Percentiles rank a stretch among this genome's conserved stretches.
phyloP scores from a whole-genome alignment of 2,888 invertebrate species.

The Drosophila yooni region DNA sequence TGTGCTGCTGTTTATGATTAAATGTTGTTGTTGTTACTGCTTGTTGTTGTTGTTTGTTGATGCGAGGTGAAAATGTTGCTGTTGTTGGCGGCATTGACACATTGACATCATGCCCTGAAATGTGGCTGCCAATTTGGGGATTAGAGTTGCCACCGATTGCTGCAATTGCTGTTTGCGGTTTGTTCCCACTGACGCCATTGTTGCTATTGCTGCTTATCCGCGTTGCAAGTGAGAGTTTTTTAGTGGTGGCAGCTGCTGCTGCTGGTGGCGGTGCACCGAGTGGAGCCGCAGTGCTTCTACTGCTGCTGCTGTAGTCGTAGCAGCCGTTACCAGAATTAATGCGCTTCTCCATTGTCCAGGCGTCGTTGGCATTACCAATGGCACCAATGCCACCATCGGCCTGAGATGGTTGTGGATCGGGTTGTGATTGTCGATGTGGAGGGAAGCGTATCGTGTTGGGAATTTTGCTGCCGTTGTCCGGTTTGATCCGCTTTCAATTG shows the following conservation, averaged over 20 bases:
- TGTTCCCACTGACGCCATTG: not conserved
- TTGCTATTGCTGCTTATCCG: conserved; percentile 1
- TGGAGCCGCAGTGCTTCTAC: conserved; percentile 4
- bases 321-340: conserved; percentile 25
- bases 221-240: conserved; percentile 16
- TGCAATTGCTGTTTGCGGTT: conserved; percentile 4
- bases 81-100: conserved; percentile 13
- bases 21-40: conserved; percentile 6
- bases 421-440: not conserved
- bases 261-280: conserved; percentile 28
- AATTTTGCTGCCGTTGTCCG: conserved; percentile 11
- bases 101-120: conserved; percentile 48
- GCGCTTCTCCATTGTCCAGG: conserved; percentile 41
- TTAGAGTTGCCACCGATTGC: conserved; percentile 42
- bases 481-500: conserved; percentile 14
- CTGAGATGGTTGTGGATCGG: conserved; percentile 13
- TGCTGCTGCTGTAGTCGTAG: conserved; percentile 7
- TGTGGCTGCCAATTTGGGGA: conserved; percentile 44
- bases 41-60: conserved; percentile 18
- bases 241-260: not conserved
- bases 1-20: conserved; percentile 10
- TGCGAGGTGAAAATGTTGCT: conserved; percentile 19
- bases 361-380: conserved; percentile 18
- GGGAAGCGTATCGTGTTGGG: conserved; percentile 15
- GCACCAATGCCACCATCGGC: conserved; percentile 37